Evolutionary conservation across 2,888 invertebrate genomes (phyloP).

Genomic region (Invenusta paracnida): DNA sequence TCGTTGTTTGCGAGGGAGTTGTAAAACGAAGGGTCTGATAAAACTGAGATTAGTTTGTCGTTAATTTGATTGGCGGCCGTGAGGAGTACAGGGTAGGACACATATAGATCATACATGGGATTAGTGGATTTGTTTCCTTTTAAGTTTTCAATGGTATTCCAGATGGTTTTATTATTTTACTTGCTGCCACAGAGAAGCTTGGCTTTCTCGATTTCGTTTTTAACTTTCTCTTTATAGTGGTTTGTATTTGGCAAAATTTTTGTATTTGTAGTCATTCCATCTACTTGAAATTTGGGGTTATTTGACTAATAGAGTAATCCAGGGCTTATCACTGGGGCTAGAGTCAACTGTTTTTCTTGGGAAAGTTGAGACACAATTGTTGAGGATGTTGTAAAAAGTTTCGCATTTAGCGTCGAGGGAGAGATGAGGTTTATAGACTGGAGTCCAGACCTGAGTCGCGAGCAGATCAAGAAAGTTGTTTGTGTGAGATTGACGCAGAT

Average conservation of each 20-base stretch:
- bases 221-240: neutral
- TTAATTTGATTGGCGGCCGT: conserved; percentile 12
- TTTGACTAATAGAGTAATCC: neutral
- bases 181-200: neutral
- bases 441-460: neutral
- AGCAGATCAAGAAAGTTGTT: neutral
- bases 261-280: neutral
- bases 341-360: neutral
- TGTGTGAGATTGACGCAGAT: neutral
- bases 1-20: conserved; percentile 12
- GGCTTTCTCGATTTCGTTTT: neutral
- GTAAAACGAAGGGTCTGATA: conserved; percentile 11
- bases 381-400: neutral
- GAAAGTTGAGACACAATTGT: neutral
- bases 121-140: conserved; percentile 22
- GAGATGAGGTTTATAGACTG: neutral
- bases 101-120: neutral
- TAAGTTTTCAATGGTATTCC: conserved; percentile 17
- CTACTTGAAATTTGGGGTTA: neutral
- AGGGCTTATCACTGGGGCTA: neutral
- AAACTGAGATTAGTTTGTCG: conserved; percentile 29
- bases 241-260: neutral
- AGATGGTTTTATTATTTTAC: neutral
- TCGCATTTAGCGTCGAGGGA: neutral
- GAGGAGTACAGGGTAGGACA: neutral